Conservation (phyloP, 2,113 vertebrate genomes). For the Calidris pygmaea region DNA sequence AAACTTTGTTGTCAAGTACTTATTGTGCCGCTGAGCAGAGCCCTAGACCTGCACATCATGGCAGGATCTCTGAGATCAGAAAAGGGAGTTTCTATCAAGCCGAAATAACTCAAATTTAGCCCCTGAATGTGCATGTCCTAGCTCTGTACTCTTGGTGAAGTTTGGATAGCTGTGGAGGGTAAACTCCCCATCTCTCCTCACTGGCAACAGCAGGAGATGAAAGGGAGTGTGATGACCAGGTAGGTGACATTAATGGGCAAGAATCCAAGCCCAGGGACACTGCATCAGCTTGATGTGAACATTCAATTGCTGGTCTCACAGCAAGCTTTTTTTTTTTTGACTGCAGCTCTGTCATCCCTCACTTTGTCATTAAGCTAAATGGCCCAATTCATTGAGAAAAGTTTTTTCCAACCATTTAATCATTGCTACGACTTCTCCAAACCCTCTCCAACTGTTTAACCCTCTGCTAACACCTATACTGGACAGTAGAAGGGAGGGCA, state of each 20-base stretch:
- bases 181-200: background rate
- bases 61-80: background rate
- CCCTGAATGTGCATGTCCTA: accelerated
- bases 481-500: background rate
- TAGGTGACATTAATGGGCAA: background rate
- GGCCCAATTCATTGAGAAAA: background rate
- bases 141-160: no score
- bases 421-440: background rate
- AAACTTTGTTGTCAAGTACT: background rate
- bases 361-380: background rate
- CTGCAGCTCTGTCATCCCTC: background rate
- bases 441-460: background rate
- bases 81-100: background rate
- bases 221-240: background rate
- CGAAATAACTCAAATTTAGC: background rate
- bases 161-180: background rate
- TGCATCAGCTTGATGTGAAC: background rate
- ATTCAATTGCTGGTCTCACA: background rate
- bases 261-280: background rate
- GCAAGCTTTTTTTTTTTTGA: background rate
- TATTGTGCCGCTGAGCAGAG: background rate
- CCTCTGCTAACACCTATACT: background rate
- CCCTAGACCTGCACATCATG: background rate
- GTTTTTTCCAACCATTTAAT: background rate
- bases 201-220: accelerated